phyloP scores from a whole-genome alignment of 2,113 vertebrate species.

The Morphnarchus princeps region DNA sequence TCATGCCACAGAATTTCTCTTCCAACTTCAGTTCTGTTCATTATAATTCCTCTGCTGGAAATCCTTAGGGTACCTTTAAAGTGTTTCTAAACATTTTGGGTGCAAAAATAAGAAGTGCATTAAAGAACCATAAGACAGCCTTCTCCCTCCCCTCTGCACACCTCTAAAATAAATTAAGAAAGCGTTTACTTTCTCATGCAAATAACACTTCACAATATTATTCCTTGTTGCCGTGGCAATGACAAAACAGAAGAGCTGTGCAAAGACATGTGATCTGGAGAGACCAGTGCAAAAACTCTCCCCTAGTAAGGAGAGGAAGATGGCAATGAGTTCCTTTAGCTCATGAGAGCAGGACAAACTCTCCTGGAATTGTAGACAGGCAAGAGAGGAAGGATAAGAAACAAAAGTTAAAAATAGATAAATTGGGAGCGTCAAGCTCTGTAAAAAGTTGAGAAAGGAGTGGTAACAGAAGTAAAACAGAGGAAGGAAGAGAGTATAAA shows the following conservation, averaged over 20 bases:
- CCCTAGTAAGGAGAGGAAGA: background rate
- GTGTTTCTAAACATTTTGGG: background rate
- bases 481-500: background rate
- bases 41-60: background rate
- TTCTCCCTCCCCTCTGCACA: background rate
- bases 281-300: background rate
- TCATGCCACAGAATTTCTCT: background rate
- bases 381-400: background rate
- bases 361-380: background rate
- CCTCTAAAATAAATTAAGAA: constrained; percentile 30
- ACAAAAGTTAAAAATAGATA: background rate
- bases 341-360: background rate
- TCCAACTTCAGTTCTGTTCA: background rate
- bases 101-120: background rate
- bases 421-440: background rate
- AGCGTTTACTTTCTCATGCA: constrained; percentile 32
- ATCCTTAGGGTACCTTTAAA: background rate
- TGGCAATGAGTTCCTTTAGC: background rate
- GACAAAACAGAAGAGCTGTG: constrained; percentile 50
- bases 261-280: constrained; percentile 21
- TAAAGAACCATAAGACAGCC: background rate
- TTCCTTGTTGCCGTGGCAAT: background rate
- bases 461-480: background rate
- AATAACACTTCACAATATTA: constrained; percentile 54
- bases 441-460: background rate